A percentile compares a stretch with the other conserved stretches of the same genome.
These are phyloP conservation scores for Taxidea taxus DNA, from an alignment of 2,113 vertebrate species.

Conservation along the genomic window DNA sequence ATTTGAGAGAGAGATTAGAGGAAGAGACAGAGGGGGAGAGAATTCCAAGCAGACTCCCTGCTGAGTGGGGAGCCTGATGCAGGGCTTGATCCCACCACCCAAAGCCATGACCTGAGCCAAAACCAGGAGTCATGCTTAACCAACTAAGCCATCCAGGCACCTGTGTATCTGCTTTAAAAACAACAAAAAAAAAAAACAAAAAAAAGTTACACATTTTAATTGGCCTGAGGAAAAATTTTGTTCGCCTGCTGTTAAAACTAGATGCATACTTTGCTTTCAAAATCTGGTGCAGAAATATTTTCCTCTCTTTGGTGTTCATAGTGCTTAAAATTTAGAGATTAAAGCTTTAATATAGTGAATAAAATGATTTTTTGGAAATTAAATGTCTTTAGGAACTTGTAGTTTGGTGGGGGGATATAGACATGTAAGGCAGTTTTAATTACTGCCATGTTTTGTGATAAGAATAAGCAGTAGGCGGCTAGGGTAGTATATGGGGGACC, in stretches of 20 bases:
- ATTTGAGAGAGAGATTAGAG: not conserved
- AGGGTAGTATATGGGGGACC: not conserved
- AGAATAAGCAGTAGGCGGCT: not conserved
- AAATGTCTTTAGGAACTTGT: not conserved
- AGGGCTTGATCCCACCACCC: not conserved
- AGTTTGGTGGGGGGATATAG: not conserved
- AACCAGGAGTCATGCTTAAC: not conserved
- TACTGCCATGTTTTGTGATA: not conserved
- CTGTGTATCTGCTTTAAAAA: not conserved
- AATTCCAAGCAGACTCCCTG: not conserved
- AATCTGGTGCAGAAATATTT: slow-evolving; percentile 12
- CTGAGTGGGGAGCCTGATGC: not conserved
- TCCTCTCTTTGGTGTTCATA: not conserved
- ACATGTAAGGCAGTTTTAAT: not conserved
- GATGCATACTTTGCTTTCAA: slow-evolving; percentile 22
- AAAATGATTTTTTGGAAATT: slow-evolving; percentile 22
- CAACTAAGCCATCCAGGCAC: not conserved
- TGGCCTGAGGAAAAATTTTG: slow-evolving; percentile 1
- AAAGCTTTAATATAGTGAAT: slow-evolving; percentile 11
- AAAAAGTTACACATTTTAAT: not conserved
- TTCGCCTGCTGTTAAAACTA: not conserved
- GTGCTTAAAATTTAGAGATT: slow-evolving; percentile 44
- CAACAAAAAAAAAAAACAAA: not conserved
- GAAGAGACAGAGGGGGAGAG: not conserved
- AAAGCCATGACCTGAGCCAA: not conserved